Base-by-base conservation (phyloP, 1,140 invertebrate genomes). In the Achroia grisella region DNA sequence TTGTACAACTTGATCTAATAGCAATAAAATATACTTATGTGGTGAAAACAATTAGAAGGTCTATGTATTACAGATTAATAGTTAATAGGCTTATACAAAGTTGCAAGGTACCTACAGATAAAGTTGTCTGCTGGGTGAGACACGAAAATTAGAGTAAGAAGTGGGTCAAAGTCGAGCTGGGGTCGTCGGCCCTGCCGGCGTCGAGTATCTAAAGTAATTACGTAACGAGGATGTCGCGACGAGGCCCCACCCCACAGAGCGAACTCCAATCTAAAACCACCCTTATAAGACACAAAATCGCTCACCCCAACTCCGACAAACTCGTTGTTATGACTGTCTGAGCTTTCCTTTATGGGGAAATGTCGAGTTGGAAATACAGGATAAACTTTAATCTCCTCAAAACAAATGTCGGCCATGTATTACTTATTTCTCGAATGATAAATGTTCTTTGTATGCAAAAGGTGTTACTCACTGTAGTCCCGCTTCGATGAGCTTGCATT, bases 91-190 rank as follows among this genome's bases (percentile, higher is more conserved):
- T 9, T 23, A 35, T 10, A 34, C 41, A 34, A 34, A 37, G 34
- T 33, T 44, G 29, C 36, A 36, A 36, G 27, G 40, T 13, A 40
- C n/a, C n/a, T n/a, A n/a, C 37, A 58, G 55, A 55, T 63, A 62
- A 71, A 64, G 61, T 71, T 67, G 67, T 65, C 62, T 69, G 45
- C 58, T 23, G 17, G 17, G 67, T 71, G 77, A 75, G 71, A 72
- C 67, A 60, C 61, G 71, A 70, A 62, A 81, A 82, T 82, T 77
- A 82, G 73, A 61, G 62, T 75, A 66, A 63, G 66, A 82, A 82
- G 64, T 82, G 64, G 78, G 78, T 82, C 78, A 82, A 82, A 82
- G 78, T 82, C 78, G 71, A 58, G 59, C 46, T 42, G 62, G 59
- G 77, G 77, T 79, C 77, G 66, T 55, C 65, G 77, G 28, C 67